These are phyloP conservation scores for Ochlodes sylvanus DNA, from an alignment of 2,888 invertebrate genomes.

Conservation along the genomic window DNA sequence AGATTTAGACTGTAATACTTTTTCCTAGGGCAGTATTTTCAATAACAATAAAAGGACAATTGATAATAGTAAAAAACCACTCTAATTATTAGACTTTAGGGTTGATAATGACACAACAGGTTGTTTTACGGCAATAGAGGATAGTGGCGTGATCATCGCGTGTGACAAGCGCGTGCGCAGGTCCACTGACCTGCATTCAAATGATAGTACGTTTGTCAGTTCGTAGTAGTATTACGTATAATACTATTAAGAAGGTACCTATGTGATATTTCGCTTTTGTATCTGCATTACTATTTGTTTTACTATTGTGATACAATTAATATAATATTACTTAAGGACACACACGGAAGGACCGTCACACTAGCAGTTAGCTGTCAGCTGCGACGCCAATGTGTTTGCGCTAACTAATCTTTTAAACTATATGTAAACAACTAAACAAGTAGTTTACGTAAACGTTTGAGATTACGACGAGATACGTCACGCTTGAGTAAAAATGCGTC, in stretches of 20 bases:
- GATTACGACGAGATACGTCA: no score
- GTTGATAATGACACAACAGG: conserved; percentile 39
- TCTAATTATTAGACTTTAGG: conserved; percentile 31
- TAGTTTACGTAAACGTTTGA: no score
- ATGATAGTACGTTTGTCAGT: conserved; percentile 42
- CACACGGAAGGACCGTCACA: conserved; percentile 21
- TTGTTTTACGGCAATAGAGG: conserved; percentile 49
- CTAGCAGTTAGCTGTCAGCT: not conserved
- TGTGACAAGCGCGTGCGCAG: conserved; percentile 59
- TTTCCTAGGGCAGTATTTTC: not conserved
- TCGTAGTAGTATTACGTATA: not conserved
- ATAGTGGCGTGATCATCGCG: conserved; percentile 75
- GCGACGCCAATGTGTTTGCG: not conserved
- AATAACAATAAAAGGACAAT: not conserved
- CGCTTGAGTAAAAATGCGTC: no score
- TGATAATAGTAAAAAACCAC: conserved; percentile 20
- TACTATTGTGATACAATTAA: no score
- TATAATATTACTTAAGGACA: not conserved
- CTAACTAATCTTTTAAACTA: no score
- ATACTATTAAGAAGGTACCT: no score
- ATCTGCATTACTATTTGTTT: no score
- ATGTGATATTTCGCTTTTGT: no score
- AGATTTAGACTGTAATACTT: conserved; percentile 6
- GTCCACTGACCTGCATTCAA: conserved; percentile 71
- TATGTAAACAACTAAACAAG: no score